Evolutionary conservation across 1,140 invertebrate genomes (phyloP).

Genomic region (Zaprionus kolodkinae): DNA sequence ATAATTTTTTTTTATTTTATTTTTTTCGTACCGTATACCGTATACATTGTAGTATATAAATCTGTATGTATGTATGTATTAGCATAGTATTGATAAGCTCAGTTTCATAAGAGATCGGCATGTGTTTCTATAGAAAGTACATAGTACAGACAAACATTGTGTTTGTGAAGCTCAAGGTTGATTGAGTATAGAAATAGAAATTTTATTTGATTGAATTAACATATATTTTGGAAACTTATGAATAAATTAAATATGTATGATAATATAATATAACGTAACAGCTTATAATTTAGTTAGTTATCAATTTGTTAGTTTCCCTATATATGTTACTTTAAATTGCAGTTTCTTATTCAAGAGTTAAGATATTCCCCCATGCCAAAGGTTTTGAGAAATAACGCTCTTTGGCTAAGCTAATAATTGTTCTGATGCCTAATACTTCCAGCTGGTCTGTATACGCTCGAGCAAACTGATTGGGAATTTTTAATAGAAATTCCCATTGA

Average conservation of each 20-base stretch:
- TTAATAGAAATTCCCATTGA: not conserved
- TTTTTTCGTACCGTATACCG: not conserved
- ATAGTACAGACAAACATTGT: slow-evolving; percentile 1
- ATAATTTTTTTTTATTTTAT: not conserved
- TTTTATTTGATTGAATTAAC: not conserved
- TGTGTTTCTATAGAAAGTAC: slow-evolving; percentile 19
- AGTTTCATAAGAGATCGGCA: slow-evolving; percentile 43
- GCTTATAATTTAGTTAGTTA: not conserved
- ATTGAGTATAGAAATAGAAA: not conserved
- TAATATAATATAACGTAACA: not conserved
- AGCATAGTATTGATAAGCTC: slow-evolving; percentile 42
- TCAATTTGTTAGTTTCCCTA: not conserved
- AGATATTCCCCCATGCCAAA: not conserved
- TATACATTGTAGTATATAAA: not conserved
- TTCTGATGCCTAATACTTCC: slow-evolving; percentile 26
- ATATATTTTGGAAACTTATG: not conserved
- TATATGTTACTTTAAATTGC: no score
- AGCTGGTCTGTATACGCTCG: not conserved
- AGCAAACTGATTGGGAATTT: not conserved
- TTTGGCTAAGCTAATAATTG: not conserved
- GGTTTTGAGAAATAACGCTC: not conserved
- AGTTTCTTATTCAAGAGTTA: no score
- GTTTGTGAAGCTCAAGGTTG: slow-evolving; percentile 1
- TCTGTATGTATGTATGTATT: not conserved
- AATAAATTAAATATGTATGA: not conserved